Conservation (phyloP, 2,113 vertebrate species). For the Rhabdomys dilectus region DNA sequence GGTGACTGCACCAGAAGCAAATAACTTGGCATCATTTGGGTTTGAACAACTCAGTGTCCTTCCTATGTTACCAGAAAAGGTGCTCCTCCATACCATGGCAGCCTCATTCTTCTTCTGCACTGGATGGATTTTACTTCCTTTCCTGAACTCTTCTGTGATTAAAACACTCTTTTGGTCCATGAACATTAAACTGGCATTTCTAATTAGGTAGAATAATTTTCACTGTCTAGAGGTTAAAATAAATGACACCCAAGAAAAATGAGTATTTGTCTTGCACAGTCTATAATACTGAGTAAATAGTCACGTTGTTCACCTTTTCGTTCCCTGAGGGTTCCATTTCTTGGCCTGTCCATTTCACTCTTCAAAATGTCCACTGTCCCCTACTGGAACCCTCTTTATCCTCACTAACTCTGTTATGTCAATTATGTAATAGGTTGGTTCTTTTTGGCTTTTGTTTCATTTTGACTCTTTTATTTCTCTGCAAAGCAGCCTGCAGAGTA, state of each 20-base stretch:
- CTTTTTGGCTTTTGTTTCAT: constrained; percentile 78
- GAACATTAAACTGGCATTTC: constrained; percentile 63
- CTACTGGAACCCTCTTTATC: constrained; percentile 77
- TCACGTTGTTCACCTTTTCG: constrained; percentile 27
- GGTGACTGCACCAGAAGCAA: not conserved
- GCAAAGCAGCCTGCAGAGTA: constrained; percentile 81
- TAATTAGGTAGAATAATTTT: constrained; percentile 58
- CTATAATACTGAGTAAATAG: constrained; percentile 48
- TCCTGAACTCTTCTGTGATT: constrained; percentile 1
- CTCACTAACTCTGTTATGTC: constrained; percentile 81
- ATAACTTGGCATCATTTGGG: not conserved
- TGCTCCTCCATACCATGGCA: not conserved
- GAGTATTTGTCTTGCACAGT: constrained; percentile 35
- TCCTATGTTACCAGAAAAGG: not conserved
- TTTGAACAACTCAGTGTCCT: not conserved
- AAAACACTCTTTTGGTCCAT: constrained; percentile 12
- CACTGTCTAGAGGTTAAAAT: constrained; percentile 53
- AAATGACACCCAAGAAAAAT: constrained; percentile 58
- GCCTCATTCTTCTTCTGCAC: not conserved
- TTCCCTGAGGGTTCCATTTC: not conserved
- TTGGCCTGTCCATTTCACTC: constrained; percentile 78
- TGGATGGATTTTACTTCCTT: constrained; percentile 22
- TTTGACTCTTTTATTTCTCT: constrained; percentile 76
- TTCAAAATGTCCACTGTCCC: constrained; percentile 83
- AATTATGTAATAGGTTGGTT: constrained; percentile 82